Conservation (phyloP, 2,888 invertebrate genomes). For the Ormyrus pomaceus region DNA sequence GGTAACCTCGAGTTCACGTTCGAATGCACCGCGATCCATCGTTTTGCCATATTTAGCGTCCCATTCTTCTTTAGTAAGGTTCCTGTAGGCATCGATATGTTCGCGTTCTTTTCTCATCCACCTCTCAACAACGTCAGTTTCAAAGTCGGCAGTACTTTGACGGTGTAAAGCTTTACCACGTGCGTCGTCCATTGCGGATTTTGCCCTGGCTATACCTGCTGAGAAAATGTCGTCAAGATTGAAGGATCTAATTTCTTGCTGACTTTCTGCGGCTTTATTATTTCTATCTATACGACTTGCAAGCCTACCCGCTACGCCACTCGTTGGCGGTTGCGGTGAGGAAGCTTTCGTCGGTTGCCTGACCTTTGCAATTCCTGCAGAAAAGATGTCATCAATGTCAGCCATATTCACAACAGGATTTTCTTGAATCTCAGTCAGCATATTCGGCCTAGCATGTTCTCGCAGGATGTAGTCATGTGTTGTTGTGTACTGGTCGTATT, state of each 20-base stretch:
- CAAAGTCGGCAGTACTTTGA: conserved; percentile 28
- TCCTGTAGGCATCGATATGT: conserved; percentile 67
- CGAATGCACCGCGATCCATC: conserved; percentile 50
- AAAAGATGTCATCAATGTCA: conserved; percentile 67
- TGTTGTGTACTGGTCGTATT: conserved; percentile 51
- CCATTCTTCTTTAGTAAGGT: conserved; percentile 73
- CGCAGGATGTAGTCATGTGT: conserved; percentile 50
- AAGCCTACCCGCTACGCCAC: conserved; percentile 32
- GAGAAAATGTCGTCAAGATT: conserved; percentile 69
- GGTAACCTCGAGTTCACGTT: conserved; percentile 54
- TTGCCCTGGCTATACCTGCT: conserved; percentile 67
- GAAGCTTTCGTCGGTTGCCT: conserved; percentile 51
- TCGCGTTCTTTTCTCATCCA: conserved; percentile 67
- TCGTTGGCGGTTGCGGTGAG: conserved; percentile 45
- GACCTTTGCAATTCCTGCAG: conserved; percentile 62
- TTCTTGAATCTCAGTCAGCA: not conserved
- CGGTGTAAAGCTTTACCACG: conserved; percentile 7
- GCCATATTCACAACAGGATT: conserved; percentile 51
- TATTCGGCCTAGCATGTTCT: conserved; percentile 42
- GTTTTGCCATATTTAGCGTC: conserved; percentile 68
- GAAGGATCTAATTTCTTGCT: conserved; percentile 56
- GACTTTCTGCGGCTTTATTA: conserved; percentile 9
- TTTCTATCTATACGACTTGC: conserved; percentile 46
- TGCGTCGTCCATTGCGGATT: conserved; percentile 54
- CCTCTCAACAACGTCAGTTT: conserved; percentile 58